These are phyloP conservation scores for Chaetura pelagica DNA, from an alignment of 2,113 vertebrate genomes.

Conservation along the genomic window DNA sequence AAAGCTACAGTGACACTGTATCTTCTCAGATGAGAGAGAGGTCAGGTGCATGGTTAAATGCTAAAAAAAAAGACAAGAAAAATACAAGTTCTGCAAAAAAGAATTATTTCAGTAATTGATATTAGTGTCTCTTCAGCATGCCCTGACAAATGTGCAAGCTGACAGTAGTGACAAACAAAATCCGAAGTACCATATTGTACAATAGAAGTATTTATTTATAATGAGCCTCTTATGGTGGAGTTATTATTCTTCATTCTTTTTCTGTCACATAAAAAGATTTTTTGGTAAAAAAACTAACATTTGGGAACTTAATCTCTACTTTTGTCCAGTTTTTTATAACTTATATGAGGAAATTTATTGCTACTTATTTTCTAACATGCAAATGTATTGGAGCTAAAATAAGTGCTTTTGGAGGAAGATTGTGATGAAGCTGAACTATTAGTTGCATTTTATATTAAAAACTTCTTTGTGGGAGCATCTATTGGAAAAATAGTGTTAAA, in stretches of 20 bases:
- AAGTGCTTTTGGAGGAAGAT: background rate
- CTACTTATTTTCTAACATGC: background rate
- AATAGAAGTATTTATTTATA: background rate
- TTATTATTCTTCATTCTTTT: background rate
- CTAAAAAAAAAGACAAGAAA: background rate
- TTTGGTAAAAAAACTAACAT: background rate
- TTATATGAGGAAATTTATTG: background rate
- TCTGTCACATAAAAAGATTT: background rate
- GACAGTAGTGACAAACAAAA: background rate
- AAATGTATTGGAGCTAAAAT: background rate
- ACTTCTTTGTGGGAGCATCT: background rate
- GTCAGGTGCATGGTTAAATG: fast-evolving
- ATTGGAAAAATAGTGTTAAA: background rate
- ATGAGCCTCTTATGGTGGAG: background rate
- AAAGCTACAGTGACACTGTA: background rate
- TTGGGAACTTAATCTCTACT: background rate
- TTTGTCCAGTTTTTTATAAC: background rate
- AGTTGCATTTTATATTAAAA: background rate
- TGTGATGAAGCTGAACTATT: background rate
- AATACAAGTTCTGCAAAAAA: background rate
- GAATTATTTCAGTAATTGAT: background rate
- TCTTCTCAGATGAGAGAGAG: background rate
- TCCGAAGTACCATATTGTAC: fast-evolving
- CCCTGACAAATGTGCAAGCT: background rate
- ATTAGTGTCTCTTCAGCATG: fast-evolving